Percentiles rank a stretch among this genome's conserved stretches.
Conservation (phyloP, 2,797 vertebrate genomes). For the Mus caroli region DNA sequence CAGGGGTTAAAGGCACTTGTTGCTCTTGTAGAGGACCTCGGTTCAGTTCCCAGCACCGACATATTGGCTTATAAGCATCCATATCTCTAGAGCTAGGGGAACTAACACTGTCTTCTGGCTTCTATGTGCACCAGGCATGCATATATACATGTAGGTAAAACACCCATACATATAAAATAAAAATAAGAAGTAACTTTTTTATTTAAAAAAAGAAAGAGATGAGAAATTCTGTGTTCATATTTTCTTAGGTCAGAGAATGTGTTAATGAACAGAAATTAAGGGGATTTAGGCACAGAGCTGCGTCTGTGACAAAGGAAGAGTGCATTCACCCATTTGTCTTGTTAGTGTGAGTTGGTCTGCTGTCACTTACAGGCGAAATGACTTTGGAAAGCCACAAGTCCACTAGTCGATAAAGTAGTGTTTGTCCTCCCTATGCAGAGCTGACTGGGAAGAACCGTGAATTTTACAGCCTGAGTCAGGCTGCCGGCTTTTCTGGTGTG, state of each 20-base stretch:
- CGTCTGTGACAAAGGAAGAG: neutral
- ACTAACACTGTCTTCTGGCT: neutral
- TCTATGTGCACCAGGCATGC: neutral
- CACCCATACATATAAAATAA: neutral
- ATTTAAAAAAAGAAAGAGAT: neutral
- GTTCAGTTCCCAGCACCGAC: neutral
- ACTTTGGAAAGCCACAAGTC: neutral
- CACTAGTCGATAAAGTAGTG: neutral
- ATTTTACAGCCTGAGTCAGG: neutral
- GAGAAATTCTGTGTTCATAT: neutral
- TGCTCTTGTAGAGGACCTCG: neutral
- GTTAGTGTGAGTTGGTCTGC: neutral
- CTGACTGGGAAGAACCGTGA: neutral
- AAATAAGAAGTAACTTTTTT: neutral
- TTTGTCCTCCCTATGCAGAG: neutral
- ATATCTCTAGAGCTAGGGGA: neutral
- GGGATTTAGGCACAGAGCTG: neutral
- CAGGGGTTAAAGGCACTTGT: neutral
- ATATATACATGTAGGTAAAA: neutral
- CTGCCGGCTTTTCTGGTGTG: neutral
- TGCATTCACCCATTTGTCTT: neutral
- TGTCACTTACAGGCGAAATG: constrained; percentile 18
- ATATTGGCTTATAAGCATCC: neutral
- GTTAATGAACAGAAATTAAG: neutral
- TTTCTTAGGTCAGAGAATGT: neutral